phyloP scores from a whole-genome alignment of 1,140 invertebrate species.

The Leptopilina boulardi region DNA sequence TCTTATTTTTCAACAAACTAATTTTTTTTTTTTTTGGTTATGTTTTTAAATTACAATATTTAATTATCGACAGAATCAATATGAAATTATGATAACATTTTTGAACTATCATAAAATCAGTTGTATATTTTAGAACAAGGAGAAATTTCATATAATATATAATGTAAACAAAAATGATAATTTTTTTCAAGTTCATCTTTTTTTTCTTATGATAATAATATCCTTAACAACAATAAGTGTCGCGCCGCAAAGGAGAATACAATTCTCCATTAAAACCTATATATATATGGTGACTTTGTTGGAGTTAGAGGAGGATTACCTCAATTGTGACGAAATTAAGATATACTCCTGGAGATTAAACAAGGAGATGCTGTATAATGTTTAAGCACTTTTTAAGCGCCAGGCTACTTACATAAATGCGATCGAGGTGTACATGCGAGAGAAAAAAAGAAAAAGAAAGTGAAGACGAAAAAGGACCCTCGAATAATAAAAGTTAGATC shows the following conservation, averaged over 20 bases:
- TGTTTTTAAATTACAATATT: too few relatives aligned
- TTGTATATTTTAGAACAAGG: too few relatives aligned
- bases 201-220: too few relatives aligned
- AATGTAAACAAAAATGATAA: too few relatives aligned
- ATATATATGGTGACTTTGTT: constrained; percentile 11
- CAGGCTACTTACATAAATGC: constrained; percentile 4
- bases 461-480: not conserved
- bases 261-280: not conserved
- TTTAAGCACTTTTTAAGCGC: constrained; percentile 11
- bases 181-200: too few relatives aligned
- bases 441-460: not conserved
- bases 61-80: too few relatives aligned
- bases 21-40: too few relatives aligned
- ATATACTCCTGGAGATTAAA: constrained; percentile 23
- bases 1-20: too few relatives aligned
- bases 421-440: not conserved
- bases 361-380: not conserved
- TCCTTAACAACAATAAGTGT: too few relatives aligned
- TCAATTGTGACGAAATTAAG: constrained; percentile 32
- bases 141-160: too few relatives aligned
- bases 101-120: too few relatives aligned
- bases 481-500: constrained; percentile 19
- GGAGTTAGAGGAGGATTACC: constrained; percentile 1
- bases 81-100: too few relatives aligned
- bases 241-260: not conserved